Evolutionary conservation across 2,113 vertebrate species (phyloP), one percentile per base, ranked within the genome.

Genomic region (Festucalex cinctus): DNA sequence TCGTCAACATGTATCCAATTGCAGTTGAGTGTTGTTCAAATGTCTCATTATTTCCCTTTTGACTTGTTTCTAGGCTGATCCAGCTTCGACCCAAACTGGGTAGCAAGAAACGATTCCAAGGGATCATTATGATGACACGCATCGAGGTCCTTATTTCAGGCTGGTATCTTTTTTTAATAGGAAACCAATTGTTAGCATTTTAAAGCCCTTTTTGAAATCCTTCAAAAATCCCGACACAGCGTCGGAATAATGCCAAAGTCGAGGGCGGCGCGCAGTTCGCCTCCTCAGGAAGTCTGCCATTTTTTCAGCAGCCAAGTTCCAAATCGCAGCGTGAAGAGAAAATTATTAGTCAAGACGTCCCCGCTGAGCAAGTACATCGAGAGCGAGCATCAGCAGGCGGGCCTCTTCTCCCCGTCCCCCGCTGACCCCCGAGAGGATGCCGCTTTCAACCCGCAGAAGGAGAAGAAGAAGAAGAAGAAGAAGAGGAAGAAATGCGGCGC

Each of bases 381-480:
- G 66, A 81, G 69, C 0, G 92, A 93, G 28, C 91, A 92, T 78
- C 86, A 90, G 62, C 83, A 90, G 61, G 90, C 84, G 0, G 90
- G 90, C 2, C 86, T 91, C 35, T 91, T 87, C 76, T 78, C 88
- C 43, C 46, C 88, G 35, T 53, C 78, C 1, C 67, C 77, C 9
- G 49, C n/a, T 5, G 77, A 69, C 37, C 53, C 44, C 41, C 63
- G 59, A 1, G n/a, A 46, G 74, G 91, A 89, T 49, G 68, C 75
- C 20, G n/a, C 66, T 1, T 37, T 48, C 7, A 79, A 86, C 19
- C 70, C 63, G 7, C 89, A 87, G 65, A 92, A 88, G 53, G 95
- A 93, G 77, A 93, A 93, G 78, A 92, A 95, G 67, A 95, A 92
- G 75, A 90, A 95, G n/a, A n/a, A 88, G 53, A 96, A 93, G 77